A percentile compares a stretch with the other conserved stretches of the same genome.
Evolutionary conservation across 2,888 invertebrate species (phyloP).

Genomic region (Ochropleura leucogaster): DNA sequence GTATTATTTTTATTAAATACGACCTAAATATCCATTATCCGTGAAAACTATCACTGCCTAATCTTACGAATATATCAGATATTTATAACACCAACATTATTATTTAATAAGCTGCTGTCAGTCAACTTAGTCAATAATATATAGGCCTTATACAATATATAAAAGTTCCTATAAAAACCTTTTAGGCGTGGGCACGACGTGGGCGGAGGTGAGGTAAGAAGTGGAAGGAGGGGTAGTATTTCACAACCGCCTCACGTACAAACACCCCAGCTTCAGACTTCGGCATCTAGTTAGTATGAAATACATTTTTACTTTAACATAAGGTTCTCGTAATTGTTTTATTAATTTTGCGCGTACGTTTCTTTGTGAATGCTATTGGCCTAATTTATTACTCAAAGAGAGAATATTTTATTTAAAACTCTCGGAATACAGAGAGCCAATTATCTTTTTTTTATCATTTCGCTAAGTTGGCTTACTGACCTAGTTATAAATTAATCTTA

Average conservation of each 20-base stretch:
- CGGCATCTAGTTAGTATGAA: constrained; percentile 62
- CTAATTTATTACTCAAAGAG: constrained; percentile 13
- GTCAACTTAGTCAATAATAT: constrained; percentile 43
- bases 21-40: background rate
- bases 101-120: constrained; percentile 51
- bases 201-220: constrained; percentile 33
- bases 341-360: constrained; percentile 39
- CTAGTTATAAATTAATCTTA: background rate
- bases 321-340: constrained; percentile 55
- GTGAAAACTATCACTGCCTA: background rate
- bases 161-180: constrained; percentile 61
- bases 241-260: constrained; percentile 73
- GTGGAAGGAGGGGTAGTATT: constrained; percentile 50
- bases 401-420: constrained; percentile 5
- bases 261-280: constrained; percentile 62
- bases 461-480: background rate
- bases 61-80: constrained; percentile 12
- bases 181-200: constrained; percentile 58
- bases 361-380: constrained; percentile 10
- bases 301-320: constrained; percentile 61
- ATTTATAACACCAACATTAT: constrained; percentile 26
- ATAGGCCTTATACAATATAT: constrained; percentile 35
- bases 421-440: background rate
- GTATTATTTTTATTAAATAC: constrained; percentile 1
- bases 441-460: background rate